These are phyloP conservation scores for Corvus cornix DNA, from an alignment of 2,113 vertebrate genomes.

Conservation along the genomic window DNA sequence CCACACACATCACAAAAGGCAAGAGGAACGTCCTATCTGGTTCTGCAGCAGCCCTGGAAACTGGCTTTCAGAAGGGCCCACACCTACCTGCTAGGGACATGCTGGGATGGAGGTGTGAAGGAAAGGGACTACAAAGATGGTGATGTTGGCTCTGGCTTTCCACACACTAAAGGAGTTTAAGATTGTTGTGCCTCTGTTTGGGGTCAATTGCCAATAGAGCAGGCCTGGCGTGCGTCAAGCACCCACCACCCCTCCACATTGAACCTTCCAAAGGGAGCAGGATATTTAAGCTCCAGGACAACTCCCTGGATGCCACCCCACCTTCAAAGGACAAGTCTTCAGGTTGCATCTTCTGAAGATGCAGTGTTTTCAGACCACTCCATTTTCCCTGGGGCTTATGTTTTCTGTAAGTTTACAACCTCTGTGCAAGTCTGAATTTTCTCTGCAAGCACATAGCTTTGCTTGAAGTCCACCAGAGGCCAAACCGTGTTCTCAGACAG, in stretches of 20 bases:
- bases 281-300: not conserved
- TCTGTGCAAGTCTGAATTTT: not conserved
- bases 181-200: not conserved
- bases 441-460: not conserved
- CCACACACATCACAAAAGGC: fast-evolving
- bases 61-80: not conserved
- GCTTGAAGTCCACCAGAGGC: not conserved
- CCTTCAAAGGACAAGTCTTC: not conserved
- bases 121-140: not conserved
- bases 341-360: not conserved
- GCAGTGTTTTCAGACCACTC: not conserved
- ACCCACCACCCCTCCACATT: not conserved
- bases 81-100: not conserved
- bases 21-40: not conserved
- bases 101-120: not conserved
- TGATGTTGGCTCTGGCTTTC: not conserved
- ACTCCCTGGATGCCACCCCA: not conserved
- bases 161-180: not conserved
- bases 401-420: not conserved
- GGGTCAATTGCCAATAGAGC: not conserved
- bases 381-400: not conserved
- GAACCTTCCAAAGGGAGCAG: not conserved
- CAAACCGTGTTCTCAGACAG: not conserved
- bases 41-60: not conserved
- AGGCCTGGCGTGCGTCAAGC: not conserved